phyloP scores from a whole-genome alignment of 2,113 vertebrate species.

The Eubucco bourcierii region DNA sequence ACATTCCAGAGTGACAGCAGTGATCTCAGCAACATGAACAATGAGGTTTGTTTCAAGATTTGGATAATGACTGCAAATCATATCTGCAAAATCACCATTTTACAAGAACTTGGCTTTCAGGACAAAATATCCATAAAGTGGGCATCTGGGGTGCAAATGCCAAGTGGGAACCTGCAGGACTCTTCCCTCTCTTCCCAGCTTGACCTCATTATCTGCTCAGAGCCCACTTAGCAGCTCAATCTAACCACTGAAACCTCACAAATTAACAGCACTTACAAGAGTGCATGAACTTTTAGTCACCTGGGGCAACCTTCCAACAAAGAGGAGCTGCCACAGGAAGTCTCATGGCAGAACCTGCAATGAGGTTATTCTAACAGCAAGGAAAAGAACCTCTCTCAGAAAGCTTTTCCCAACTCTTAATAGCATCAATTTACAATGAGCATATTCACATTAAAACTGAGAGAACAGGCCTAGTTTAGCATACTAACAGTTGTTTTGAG shows the following conservation, averaged over 20 bases:
- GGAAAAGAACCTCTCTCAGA: not conserved
- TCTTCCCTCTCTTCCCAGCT: not conserved
- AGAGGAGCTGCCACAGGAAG: not conserved
- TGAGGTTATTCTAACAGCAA: conserved; percentile 40
- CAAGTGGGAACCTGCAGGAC: conserved; percentile 1
- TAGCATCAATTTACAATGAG: conserved; percentile 8
- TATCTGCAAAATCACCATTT: not conserved
- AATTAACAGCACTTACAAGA: conserved; percentile 35
- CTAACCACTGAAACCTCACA: conserved; percentile 46
- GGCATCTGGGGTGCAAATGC: not conserved
- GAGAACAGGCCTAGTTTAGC: conserved; percentile 17
- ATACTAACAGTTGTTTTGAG: conserved; percentile 12
- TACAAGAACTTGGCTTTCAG: not conserved
- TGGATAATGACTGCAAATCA: not conserved
- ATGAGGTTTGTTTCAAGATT: not conserved
- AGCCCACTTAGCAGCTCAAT: conserved; percentile 43
- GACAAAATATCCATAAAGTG: not conserved
- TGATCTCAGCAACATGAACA: not conserved
- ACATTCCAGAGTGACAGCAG: not conserved
- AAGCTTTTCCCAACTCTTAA: not conserved
- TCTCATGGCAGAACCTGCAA: not conserved
- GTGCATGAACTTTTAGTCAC: conserved; percentile 13
- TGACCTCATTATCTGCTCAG: conserved; percentile 52
- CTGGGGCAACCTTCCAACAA: conserved; percentile 1
- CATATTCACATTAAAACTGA: conserved; percentile 29